Evolutionary conservation across 2,888 invertebrate species (phyloP).

Genomic region (Acanthosepion pharaonis): DNA sequence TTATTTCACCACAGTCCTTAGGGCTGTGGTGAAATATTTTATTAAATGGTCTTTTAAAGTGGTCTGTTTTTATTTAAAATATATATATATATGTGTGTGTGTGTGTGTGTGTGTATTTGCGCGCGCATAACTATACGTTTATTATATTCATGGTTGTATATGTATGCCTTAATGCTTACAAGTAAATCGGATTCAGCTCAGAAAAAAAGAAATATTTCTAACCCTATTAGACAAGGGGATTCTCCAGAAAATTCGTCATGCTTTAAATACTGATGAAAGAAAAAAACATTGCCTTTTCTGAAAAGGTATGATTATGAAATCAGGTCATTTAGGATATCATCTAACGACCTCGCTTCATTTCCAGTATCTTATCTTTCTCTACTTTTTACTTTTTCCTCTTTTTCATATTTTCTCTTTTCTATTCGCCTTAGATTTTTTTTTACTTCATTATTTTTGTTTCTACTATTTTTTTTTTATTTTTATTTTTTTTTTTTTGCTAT

Average conservation of each 20-base stretch:
- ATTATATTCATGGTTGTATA: neutral
- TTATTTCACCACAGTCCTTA: too few relatives aligned
- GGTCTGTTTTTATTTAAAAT: too few relatives aligned
- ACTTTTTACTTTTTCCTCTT: too few relatives aligned
- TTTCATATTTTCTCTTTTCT: too few relatives aligned
- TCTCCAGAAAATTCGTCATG: neutral
- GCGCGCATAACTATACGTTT: neutral
- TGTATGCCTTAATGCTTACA: neutral
- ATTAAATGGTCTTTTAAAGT: too few relatives aligned
- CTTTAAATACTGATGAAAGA: neutral
- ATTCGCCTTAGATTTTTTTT: too few relatives aligned
- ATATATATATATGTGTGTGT: neutral
- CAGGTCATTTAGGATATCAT: neutral
- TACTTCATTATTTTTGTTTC: too few relatives aligned
- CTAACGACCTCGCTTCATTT: neutral
- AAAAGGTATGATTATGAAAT: neutral
- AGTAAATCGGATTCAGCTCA: neutral
- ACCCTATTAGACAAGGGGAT: neutral
- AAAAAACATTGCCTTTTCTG: neutral
- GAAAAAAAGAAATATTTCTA: neutral
- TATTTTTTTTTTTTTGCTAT: too few relatives aligned
- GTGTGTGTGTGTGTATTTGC: neutral
- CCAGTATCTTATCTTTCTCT: too few relatives aligned
- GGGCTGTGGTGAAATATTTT: too few relatives aligned
- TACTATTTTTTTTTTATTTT: too few relatives aligned